A percentile compares a stretch with the other conserved stretches of the same genome.
Conservation (phyloP, 2,888 invertebrate species). For the Synergus japonicus region DNA sequence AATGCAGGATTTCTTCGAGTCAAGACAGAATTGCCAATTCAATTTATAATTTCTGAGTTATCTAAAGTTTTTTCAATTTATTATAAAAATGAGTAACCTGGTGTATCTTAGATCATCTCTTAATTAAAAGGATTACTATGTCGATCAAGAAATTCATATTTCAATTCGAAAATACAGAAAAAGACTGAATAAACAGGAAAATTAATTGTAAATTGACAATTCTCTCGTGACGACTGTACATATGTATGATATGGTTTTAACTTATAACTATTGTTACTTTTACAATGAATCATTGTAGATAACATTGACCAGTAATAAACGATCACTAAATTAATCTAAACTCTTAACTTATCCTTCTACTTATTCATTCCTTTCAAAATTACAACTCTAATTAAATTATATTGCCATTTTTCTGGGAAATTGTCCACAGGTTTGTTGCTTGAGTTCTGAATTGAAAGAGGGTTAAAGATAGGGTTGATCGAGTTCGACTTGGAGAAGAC, state of each 20-base stretch:
- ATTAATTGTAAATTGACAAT: slow-evolving; percentile 27
- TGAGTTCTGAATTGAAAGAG: not conserved
- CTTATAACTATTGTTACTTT: slow-evolving; percentile 74
- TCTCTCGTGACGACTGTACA: slow-evolving; percentile 61
- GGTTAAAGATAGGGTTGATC: not conserved
- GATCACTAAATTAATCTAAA: slow-evolving; percentile 5
- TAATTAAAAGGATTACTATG: not conserved
- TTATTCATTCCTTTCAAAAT: not conserved
- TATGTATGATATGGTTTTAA: slow-evolving; percentile 73
- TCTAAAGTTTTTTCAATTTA: not conserved
- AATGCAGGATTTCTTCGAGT: not conserved
- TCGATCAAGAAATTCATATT: not conserved
- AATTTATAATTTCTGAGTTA: not conserved
- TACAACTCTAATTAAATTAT: not conserved
- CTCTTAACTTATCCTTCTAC: not conserved
- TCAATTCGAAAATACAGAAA: not conserved
- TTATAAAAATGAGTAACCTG: not conserved
- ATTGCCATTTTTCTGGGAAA: not conserved
- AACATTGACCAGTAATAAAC: slow-evolving; percentile 68
- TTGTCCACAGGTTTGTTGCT: not conserved
- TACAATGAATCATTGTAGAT: slow-evolving; percentile 73
- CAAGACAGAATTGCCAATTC: not conserved
- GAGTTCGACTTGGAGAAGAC: slow-evolving; percentile 18
- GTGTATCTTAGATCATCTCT: not conserved
- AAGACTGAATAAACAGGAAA: not conserved